Base-by-base conservation (phyloP, 2,888 invertebrate genomes). In the Hedychridium roseum region DNA sequence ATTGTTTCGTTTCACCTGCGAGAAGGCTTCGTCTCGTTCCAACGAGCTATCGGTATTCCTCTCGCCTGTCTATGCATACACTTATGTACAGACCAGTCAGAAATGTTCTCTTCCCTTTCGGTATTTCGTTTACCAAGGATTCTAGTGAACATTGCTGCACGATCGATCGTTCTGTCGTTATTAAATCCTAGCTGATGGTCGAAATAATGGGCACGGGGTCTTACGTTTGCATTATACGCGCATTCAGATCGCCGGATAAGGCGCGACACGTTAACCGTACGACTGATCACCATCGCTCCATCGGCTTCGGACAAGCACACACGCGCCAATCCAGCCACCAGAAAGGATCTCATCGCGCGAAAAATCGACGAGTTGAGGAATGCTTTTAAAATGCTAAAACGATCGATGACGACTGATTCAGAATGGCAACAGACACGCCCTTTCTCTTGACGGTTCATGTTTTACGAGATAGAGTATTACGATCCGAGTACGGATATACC, bases 301-400 rank as follows among this genome's bases (percentile, higher is more conserved):
- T 27, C 27, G 27, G 27, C 12, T 27, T 27, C 3, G 9, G n/a
- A 27, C 27, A 27, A 27, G 27, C 12, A 12, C n/a, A 27, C 27
- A 2, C 12, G 27, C 27, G 27, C n/a, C n/a, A n/a, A n/a, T n/a
- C n/a, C n/a, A n/a, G n/a, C n/a, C n/a, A n/a, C n/a, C n/a, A n/a
- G n/a, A n/a, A n/a, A n/a, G n/a, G 23, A 6, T 23, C 23, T 23
- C 9, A 38, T 37, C 49, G 59, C 55, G 54, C 55, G 52, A 54
- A 50, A 66, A 59, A 59, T 56, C 60, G 40, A 63, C 32, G 42
- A 46, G 37, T 43, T 30, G 43, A 49, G 54, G 64, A 66, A 64
- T 67, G 66, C 66, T 66, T 64, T 66, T 66, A 66, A 66, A 62
- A 66, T 66, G 66, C 64, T 64, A 67, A 67, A 63, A 57, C 35